Conservation (phyloP, 2,113 vertebrate species). For the Trichomycterus rosablanca region DNA sequence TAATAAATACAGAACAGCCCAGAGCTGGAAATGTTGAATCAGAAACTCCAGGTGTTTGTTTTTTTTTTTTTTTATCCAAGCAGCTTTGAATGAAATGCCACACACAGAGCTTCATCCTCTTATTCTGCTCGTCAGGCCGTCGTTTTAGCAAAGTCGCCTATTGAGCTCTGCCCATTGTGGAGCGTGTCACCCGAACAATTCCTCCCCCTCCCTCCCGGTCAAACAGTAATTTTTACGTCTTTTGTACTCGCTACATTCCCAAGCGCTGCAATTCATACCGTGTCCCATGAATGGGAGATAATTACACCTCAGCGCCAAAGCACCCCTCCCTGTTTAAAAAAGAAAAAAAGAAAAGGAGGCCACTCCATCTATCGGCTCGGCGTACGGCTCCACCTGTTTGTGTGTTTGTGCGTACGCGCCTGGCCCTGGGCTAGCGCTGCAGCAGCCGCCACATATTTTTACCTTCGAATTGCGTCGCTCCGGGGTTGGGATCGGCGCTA, state of each 20-base stretch:
- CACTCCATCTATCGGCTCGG: slow-evolving; percentile 65
- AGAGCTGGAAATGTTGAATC: too few species aligned
- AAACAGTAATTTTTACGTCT: slow-evolving; percentile 46
- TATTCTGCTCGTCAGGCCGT: slow-evolving; percentile 14
- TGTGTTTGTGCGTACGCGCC: slow-evolving; percentile 44
- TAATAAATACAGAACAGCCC: slow-evolving; percentile 6
- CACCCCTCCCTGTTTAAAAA: slow-evolving; percentile 62
- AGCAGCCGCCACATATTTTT: slow-evolving; percentile 53
- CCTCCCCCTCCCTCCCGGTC: neutral
- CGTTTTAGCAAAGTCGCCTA: slow-evolving; percentile 17
- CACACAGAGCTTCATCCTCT: slow-evolving; percentile 20
- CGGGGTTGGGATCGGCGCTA: slow-evolving; percentile 62
- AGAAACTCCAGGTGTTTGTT: slow-evolving; percentile 17
- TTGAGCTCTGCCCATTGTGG: slow-evolving; percentile 28
- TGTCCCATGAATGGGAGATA: slow-evolving; percentile 69
- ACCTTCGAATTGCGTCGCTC: slow-evolving; percentile 63
- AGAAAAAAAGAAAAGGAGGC: too few species aligned
- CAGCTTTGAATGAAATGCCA: slow-evolving; percentile 20
- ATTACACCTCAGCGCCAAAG: slow-evolving; percentile 67
- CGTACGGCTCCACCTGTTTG: slow-evolving; percentile 36
- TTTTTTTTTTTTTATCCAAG: neutral
- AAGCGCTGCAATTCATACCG: slow-evolving; percentile 58
- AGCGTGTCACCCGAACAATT: slow-evolving; percentile 40
- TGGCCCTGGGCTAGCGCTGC: slow-evolving; percentile 62
- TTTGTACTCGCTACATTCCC: slow-evolving; percentile 30